A percentile compares a stretch with the other conserved stretches of the same genome.
phyloP scores from a whole-genome alignment of 1,140 invertebrate genomes.

The Aplysia californica region DNA sequence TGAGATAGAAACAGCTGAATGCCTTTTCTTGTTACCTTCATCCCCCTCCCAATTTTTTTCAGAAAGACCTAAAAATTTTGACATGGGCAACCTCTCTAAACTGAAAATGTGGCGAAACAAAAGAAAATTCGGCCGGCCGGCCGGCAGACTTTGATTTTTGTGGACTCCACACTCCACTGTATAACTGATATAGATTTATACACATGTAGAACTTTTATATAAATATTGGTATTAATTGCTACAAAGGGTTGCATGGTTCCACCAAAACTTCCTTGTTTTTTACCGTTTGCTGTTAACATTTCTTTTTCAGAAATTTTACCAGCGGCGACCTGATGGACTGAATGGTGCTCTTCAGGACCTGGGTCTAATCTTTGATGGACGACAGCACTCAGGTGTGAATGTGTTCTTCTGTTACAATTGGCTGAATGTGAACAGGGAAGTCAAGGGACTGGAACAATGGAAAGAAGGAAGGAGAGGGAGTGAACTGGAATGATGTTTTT shows the following conservation, averaged over 20 bases:
- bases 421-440: not conserved
- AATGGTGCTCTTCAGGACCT: constrained; percentile 65
- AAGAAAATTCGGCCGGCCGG: too few species aligned
- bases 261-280: too few species aligned
- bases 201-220: not conserved
- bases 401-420: not conserved
- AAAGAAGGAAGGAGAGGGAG: not conserved
- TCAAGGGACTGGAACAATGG: not conserved
- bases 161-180: too few species aligned
- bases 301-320: constrained; percentile 61
- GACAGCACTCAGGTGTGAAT: constrained; percentile 63
- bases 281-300: not conserved
- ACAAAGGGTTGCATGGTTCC: too few species aligned
- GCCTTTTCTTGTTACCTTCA: too few species aligned
- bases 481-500: not conserved
- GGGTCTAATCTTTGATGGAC: constrained; percentile 63
- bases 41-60: too few species aligned
- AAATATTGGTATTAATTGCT: too few species aligned
- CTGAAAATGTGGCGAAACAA: too few species aligned
- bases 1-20: too few species aligned
- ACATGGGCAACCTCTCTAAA: too few species aligned
- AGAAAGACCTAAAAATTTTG: too few species aligned
- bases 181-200: not conserved
- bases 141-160: too few species aligned
- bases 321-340: constrained; percentile 61